phyloP scores from a whole-genome alignment of 2,113 vertebrate species.

The Platichthys flesus region DNA sequence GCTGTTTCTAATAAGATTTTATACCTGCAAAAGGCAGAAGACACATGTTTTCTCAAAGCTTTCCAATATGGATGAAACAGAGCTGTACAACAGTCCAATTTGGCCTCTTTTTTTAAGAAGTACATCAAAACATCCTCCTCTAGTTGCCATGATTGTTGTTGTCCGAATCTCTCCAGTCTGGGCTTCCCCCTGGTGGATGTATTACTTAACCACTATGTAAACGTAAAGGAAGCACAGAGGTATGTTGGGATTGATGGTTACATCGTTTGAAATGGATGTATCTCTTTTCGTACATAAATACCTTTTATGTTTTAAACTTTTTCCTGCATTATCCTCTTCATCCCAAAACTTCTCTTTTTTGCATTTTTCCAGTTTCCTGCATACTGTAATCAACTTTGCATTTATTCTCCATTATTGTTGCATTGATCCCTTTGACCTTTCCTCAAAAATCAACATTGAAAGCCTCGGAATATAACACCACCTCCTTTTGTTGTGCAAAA shows the following conservation, averaged over 20 bases:
- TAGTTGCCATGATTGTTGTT: too few species aligned
- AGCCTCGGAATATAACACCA: slow-evolving; percentile 4
- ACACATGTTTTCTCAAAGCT: slow-evolving; percentile 10
- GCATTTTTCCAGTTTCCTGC: not conserved
- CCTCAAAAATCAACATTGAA: slow-evolving; percentile 30
- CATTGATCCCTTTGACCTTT: slow-evolving; percentile 3
- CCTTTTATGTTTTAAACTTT: too few species aligned
- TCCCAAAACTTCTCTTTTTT: not conserved
- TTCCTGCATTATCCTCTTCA: not conserved
- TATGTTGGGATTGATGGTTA: too few species aligned
- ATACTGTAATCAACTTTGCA: not conserved
- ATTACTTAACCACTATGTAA: not conserved
- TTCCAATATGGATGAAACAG: not conserved
- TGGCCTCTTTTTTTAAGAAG: too few species aligned
- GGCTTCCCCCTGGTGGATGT: not conserved
- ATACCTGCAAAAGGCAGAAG: slow-evolving; percentile 41
- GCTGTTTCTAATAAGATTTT: slow-evolving; percentile 55
- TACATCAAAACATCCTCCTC: too few species aligned
- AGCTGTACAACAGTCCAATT: too few species aligned
- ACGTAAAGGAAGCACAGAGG: too few species aligned
- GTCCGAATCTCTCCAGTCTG: too few species aligned
- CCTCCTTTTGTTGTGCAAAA: slow-evolving; percentile 28
- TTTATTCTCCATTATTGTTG: not conserved
- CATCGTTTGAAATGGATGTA: not conserved
- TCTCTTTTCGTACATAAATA: not conserved